phyloP scores from a whole-genome alignment of 2,888 invertebrate genomes.

The Eristalinus sepulchralis region DNA sequence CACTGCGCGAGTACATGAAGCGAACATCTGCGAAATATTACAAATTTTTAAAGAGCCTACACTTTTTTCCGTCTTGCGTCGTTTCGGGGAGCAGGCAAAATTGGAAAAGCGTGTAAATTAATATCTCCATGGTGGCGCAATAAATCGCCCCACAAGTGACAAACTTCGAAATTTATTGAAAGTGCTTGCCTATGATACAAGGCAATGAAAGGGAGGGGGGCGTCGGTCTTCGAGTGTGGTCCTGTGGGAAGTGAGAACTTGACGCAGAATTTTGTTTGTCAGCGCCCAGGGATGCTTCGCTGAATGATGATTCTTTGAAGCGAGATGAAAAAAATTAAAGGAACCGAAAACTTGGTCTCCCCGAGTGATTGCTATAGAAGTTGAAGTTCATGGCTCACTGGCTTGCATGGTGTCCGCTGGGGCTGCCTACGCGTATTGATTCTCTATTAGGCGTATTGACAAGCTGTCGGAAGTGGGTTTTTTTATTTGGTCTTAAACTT shows the following conservation, averaged over 20 bases:
- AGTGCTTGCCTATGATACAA: not conserved
- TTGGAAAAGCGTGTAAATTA: constrained; percentile 22
- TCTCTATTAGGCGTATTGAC: not conserved
- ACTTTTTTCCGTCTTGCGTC: not conserved
- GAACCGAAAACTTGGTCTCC: not conserved
- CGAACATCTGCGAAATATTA: not conserved
- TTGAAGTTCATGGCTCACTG: not conserved
- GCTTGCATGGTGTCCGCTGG: not conserved
- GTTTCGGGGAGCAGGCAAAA: not conserved
- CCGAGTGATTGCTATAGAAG: not conserved
- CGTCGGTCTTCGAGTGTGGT: not conserved
- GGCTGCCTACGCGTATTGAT: not conserved
- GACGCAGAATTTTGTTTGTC: not conserved
- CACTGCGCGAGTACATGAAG: not conserved
- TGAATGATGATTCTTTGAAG: not conserved
- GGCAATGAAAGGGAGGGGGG: not conserved
- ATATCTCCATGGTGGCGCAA: not conserved
- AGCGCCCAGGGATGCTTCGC: not conserved
- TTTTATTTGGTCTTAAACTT: not conserved
- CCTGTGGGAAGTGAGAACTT: not conserved
- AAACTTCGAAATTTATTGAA: not conserved
- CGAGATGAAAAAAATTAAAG: not conserved
- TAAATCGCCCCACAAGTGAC: not conserved
- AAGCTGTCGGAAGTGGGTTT: not conserved
- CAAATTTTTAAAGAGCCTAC: not conserved